A percentile compares a stretch with the other conserved stretches of the same genome.
Evolutionary conservation across 2,797 vertebrate species (phyloP).

Genomic region (Xyrichtys novacula): DNA sequence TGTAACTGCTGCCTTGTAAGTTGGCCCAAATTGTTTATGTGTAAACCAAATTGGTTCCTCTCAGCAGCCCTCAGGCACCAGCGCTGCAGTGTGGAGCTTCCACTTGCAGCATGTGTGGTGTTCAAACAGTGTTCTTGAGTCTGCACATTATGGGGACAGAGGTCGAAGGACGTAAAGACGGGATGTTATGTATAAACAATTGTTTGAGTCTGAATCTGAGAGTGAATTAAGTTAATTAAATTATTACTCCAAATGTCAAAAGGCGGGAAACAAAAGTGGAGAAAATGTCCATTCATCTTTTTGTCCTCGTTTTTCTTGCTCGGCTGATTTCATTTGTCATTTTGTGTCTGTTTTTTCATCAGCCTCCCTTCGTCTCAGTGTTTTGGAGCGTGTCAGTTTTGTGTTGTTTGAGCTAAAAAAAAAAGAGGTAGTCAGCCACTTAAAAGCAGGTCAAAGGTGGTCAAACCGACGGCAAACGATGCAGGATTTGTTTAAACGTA

Average conservation of each 20-base stretch:
- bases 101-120: constrained; percentile 24
- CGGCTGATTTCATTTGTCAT: constrained; percentile 28
- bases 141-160: constrained; percentile 6
- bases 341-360: constrained; percentile 28
- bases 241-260: constrained; percentile 2
- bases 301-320: constrained; percentile 14
- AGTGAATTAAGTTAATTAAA: background rate
- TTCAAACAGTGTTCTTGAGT: background rate
- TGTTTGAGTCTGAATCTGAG: background rate
- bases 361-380: constrained; percentile 21
- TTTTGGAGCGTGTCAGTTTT: constrained; percentile 38
- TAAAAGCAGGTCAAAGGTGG: constrained; percentile 36
- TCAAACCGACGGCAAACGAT: constrained; percentile 13
- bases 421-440: constrained; percentile 3
- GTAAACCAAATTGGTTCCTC: constrained; percentile 68
- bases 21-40: constrained; percentile 70
- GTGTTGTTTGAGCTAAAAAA: constrained; percentile 4
- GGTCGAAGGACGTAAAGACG: background rate
- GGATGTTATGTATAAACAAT: background rate
- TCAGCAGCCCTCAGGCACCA: constrained; percentile 43
- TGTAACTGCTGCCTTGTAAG: constrained; percentile 61
- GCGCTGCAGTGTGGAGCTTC: constrained; percentile 24
- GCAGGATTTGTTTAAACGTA: constrained; percentile 32
- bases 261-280: constrained; percentile 10
- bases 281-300: constrained; percentile 13